These are phyloP conservation scores for Anoplolepis gracilipes DNA, from an alignment of 1,140 invertebrate genomes.

Conservation along the genomic window DNA sequence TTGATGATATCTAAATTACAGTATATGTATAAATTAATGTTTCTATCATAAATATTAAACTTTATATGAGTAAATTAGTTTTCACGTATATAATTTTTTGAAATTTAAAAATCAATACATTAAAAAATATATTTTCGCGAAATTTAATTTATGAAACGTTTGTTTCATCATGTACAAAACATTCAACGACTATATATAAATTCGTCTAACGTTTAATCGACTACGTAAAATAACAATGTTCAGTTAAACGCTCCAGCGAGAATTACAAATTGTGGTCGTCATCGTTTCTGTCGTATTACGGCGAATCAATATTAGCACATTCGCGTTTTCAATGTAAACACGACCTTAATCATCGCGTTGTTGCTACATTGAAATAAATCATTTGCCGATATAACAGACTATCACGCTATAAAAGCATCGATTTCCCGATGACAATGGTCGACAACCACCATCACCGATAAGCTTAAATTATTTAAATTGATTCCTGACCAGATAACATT, in stretches of 20 bases:
- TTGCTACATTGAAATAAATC: slow-evolving; percentile 48
- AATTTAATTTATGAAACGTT: not conserved
- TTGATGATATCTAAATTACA: not conserved
- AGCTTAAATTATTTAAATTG: slow-evolving; percentile 46
- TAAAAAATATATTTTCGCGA: not conserved
- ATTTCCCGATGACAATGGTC: slow-evolving; percentile 24
- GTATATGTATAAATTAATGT: not conserved
- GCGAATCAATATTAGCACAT: slow-evolving; percentile 59
- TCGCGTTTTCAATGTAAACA: slow-evolving; percentile 52
- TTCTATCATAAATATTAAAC: not conserved
- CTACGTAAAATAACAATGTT: slow-evolving; percentile 42
- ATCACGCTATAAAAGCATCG: slow-evolving; percentile 51
- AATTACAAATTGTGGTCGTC: slow-evolving; percentile 65
- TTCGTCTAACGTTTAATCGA: slow-evolving; percentile 40
- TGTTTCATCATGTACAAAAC: slow-evolving; percentile 1
- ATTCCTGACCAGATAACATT: slow-evolving; percentile 16
- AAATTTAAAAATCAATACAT: not conserved
- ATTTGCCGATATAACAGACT: slow-evolving; percentile 35
- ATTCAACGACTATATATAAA: slow-evolving; percentile 9
- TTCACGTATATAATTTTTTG: not conserved
- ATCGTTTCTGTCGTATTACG: slow-evolving; percentile 65
- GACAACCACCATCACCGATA: slow-evolving; percentile 24
- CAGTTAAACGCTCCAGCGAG: slow-evolving; percentile 50
- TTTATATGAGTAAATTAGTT: not conserved
- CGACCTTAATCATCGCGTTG: slow-evolving; percentile 34